Percentiles rank a stretch among this genome's conserved stretches.
phyloP scores from a whole-genome alignment of 2,888 invertebrate genomes.

The Prenolepis imparis region DNA sequence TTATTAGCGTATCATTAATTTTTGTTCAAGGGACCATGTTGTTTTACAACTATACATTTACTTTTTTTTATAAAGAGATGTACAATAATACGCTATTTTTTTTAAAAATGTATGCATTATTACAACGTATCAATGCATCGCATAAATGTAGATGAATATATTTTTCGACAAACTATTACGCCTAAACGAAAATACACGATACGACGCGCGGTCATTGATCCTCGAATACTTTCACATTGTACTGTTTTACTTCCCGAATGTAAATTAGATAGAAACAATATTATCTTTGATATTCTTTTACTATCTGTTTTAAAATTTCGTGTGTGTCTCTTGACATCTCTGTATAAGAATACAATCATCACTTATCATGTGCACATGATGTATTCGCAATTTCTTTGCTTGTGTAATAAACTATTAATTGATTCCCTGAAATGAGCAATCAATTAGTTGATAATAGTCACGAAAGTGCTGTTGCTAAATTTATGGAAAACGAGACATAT shows the following conservation, averaged over 20 bases:
- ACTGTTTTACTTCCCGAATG: conserved; percentile 65
- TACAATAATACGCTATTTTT: background rate
- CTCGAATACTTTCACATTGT: conserved; percentile 67
- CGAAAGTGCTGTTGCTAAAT: background rate
- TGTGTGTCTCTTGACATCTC: background rate
- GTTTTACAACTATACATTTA: background rate
- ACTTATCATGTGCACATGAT: background rate
- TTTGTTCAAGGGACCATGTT: background rate
- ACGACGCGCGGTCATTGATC: conserved; percentile 62
- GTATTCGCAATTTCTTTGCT: background rate
- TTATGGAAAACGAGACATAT: background rate
- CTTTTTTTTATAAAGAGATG: conserved; percentile 1
- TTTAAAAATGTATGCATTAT: background rate
- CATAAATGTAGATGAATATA: background rate
- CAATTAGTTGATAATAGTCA: background rate
- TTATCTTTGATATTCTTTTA: background rate
- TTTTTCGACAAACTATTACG: conserved; percentile 13
- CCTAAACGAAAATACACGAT: conserved; percentile 44
- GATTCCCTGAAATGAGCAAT: background rate
- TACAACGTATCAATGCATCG: background rate
- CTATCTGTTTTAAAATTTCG: background rate
- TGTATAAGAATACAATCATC: too few species aligned
- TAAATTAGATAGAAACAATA: conserved; percentile 55
- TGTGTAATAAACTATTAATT: background rate
- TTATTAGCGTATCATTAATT: background rate